Base-by-base conservation (phyloP, 2,113 vertebrate genomes). In the Dipodomys ordii region DNA sequence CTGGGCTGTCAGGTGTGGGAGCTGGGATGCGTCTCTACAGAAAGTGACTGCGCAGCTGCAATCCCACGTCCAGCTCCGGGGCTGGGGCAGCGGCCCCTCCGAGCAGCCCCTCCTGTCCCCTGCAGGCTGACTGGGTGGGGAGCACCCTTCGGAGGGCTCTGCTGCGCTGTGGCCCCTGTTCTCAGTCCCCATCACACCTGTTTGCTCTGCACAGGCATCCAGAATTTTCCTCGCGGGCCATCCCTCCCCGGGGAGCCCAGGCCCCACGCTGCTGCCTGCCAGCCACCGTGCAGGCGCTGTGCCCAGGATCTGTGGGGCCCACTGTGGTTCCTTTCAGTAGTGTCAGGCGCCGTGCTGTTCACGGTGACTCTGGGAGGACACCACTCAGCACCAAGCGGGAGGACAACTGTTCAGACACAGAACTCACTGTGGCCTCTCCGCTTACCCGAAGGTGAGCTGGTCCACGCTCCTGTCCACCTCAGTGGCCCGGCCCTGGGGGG, bases 391-490 rank as follows among this genome's bases (percentile, higher is more conserved):
- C 49, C 10, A 9, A 77, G 64, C 23, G 2, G 28, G 4, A 5
- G 20, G 39, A n/a, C n/a, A 6, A 15, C 0, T 53, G 16, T 32
- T 4, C 0, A 10, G 69, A 62, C 1, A 32, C 22, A 32, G 23
- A 49, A 19, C 15, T 7, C 68, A 7, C 9, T 16, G 7, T 44
- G 39, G 27, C 32, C 0, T 25, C 72, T 20, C 8, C 23, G 35
- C 98, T 99, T 93, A 99, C 99, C 99, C 98, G 96, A 99, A 99
- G 22, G 97, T 98, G 91, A 99, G 98, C 80, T 98, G 98, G 64
- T 98, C 98, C 97, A 98, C 96, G 25, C 98, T 99, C 57, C 95
- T 97, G 97, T 99, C 99, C 96, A 99, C 98, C 13, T 99, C 98
- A 4, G 98, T 98, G 0, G 98, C 98, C 82, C 97, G 98, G 82